Conservation (phyloP, 1,140 invertebrate genomes). For the Drosophila triauraria region DNA sequence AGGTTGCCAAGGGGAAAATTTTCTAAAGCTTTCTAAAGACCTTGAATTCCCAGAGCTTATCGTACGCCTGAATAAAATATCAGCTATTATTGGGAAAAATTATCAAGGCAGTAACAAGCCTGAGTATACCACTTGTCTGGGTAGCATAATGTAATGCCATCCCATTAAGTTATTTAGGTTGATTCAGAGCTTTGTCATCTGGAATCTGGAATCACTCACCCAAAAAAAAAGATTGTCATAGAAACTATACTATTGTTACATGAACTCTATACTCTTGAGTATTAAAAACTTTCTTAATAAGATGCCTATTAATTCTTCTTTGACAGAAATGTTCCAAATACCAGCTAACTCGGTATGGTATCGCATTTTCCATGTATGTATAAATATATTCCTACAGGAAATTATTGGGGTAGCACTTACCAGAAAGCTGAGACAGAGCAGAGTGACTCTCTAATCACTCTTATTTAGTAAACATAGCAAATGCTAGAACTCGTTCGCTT, state of each 20-base stretch:
- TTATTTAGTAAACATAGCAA: neutral
- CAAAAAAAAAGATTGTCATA: too few species aligned
- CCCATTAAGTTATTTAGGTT: slow-evolving; percentile 2
- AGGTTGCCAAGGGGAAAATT: slow-evolving; percentile 1
- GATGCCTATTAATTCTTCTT: too few species aligned
- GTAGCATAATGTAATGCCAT: slow-evolving; percentile 25
- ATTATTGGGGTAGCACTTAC: neutral
- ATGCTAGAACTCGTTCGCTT: neutral
- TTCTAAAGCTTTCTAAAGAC: slow-evolving; percentile 14
- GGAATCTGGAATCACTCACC: neutral
- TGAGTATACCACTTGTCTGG: neutral
- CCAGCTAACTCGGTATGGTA: too few species aligned
- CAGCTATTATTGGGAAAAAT: slow-evolving; percentile 41
- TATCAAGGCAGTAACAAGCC: slow-evolving; percentile 19
- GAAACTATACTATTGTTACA: too few species aligned
- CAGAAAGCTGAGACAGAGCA: neutral
- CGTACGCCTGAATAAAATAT: slow-evolving; percentile 30
- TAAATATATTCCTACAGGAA: too few species aligned
- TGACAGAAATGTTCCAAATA: too few species aligned
- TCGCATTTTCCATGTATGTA: too few species aligned
- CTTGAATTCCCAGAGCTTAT: slow-evolving; percentile 38
- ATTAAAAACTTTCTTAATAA: too few species aligned
- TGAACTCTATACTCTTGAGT: too few species aligned
- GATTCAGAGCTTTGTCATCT: neutral
- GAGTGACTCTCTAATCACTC: too few species aligned